Base-by-base conservation (phyloP, 2,797 vertebrate species). In the Podargus strigoides region DNA sequence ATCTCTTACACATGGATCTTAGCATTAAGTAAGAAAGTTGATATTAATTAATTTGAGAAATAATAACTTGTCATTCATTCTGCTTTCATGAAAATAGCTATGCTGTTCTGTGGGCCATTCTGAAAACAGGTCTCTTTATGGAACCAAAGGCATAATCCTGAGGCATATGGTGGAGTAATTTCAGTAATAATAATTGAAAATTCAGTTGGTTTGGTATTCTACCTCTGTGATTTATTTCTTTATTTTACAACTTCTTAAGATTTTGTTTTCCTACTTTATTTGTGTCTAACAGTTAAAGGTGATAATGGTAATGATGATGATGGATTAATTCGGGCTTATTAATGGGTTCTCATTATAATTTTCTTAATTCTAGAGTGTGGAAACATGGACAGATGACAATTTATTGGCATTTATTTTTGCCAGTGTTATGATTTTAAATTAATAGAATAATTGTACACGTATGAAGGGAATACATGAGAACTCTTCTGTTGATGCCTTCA, bases 11-110 rank as follows among this genome's bases (percentile, higher is more conserved):
- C 84, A 63, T 97, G 91, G 74, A 90, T 69, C 23, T 89, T 55
- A 90, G 44, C 70, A 95, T 95, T 97, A 97, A 94, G 76, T 72
- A 87, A 86, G 69, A 85, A 94, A 95, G 70, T 89, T 95, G 76
- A 62, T 95, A 97, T 96, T 97, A 97, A 97, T 97, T 97, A 97
- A 96, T 85, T 91, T 93, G 88, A 95, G 94, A 95, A 97, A 96
- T 85, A 91, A 95, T 89, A 85, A 91, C 70, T 85, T 81, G 47
- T 86, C 72, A 91, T 82, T 97, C 47, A 63, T 91, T 97, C 96
- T 91, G 30, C 77, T 79, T 72, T 94, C 49, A 42, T 39, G 74
- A 55, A 88, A 81, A 87, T 78, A 73, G 37, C 68, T 63, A 70
- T 17, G 72, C 44, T 85, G 39, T 49, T 90, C 58, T 90, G 41